Base-by-base conservation (phyloP, 2,113 vertebrate genomes). In the Tychaedon coryphoeus region DNA sequence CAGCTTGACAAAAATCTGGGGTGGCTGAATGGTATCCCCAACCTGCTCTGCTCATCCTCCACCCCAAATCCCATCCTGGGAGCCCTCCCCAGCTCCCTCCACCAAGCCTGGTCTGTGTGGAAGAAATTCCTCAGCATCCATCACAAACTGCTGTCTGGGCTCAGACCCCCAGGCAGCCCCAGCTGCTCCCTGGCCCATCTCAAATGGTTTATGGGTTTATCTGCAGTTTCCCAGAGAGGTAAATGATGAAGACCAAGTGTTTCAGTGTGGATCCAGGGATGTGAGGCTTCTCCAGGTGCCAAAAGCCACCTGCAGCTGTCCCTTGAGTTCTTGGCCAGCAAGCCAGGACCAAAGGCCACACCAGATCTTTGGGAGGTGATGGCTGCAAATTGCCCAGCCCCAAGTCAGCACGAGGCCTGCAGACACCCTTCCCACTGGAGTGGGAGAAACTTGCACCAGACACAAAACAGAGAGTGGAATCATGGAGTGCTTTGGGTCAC, bases 351-450 rank as follows among this genome's bases (percentile, higher is more conserved):
- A 75, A 71, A 40, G 29, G 36, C 57, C 53, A 31, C 2, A 12
- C 8, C 43, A 14, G 0, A 0, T 14, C 23, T 45, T 25, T 1
- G 1, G 14, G 19, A 62, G 48, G 1, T 10, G 64, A 53, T 4
- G 33, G 36, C 54, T 54, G 9, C 12, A 40, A 51, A 54, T 13
- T 34, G 33, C n/a, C 20, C 28, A 43, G 56, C 29, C 40, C 36
- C 36, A 17, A 2, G 16, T 22, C 71, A 45, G 53, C 20, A 19
- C 0, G 0, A 34, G 28, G 17, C 8, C 22, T 19, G 58, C 56
- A 54, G 40, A 78, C 60, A 40, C 60, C 23, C 15, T 45, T 67
- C 1, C 3, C 56, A 18, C n/a, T 4, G 10, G 43, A 43, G 14
- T 4, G 22, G 36, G n/a, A 48, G 34, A 75, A 76, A 77, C 22